Evolutionary conservation across 2,888 invertebrate species (phyloP).

Genomic region (Osedax fenrisi): DNA sequence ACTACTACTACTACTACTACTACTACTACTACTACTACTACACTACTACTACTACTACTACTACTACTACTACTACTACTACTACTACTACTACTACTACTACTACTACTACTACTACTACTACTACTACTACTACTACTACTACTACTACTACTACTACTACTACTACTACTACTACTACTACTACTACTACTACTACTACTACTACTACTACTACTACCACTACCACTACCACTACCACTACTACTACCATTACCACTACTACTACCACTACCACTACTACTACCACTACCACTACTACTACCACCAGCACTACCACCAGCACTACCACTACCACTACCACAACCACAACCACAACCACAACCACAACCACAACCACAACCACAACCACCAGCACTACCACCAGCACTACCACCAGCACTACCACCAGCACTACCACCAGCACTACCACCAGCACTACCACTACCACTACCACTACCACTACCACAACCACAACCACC

Average conservation of each 20-base stretch:
- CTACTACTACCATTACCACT: not conserved
- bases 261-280: not conserved
- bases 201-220: not conserved
- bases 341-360: not conserved
- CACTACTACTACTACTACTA: not conserved
- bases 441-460: not conserved
- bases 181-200: not conserved
- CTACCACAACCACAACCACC: not conserved
- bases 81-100: not conserved
- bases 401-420: not conserved
- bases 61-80: not conserved
- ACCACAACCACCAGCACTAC: not conserved
- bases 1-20: not conserved
- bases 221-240: not conserved
- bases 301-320: not conserved
- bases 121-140: not conserved
- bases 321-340: not conserved
- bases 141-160: not conserved
- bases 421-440: not conserved
- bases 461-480: not conserved
- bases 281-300: not conserved
- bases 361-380: not conserved
- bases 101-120: not conserved
- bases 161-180: not conserved
- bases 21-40: not conserved